phyloP scores from a whole-genome alignment of 2,113 vertebrate species.

The Sapayoa aenigma region DNA sequence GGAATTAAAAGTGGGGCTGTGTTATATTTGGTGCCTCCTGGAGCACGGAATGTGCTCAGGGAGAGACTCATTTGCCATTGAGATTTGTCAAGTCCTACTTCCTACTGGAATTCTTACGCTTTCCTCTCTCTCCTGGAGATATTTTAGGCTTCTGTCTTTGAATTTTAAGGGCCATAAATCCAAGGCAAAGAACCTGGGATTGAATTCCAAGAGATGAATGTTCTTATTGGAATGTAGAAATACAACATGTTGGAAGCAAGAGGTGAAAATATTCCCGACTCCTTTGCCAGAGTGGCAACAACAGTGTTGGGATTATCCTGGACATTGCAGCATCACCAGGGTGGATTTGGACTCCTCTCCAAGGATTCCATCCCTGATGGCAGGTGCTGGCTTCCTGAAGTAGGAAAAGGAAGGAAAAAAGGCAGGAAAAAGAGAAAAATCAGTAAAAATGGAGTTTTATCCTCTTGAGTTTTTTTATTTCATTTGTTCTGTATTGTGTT shows the following conservation, averaged over 20 bases:
- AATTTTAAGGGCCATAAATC: background rate
- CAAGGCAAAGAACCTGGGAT: background rate
- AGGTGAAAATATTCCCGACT: background rate
- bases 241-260: rapidly evolving
- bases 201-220: background rate
- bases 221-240: background rate
- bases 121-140: background rate
- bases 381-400: background rate
- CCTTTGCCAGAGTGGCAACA: rapidly evolving
- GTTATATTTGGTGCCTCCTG: constrained; percentile 53
- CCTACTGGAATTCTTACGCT: background rate
- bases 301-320: background rate
- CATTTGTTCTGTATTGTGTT: background rate
- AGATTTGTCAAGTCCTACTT: background rate
- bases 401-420: background rate
- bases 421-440: background rate
- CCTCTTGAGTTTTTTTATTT: background rate
- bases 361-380: background rate
- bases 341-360: background rate
- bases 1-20: constrained; percentile 25
- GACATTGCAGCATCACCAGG: background rate
- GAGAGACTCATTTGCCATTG: constrained; percentile 9
- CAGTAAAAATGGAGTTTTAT: background rate
- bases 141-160: background rate
- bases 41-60: constrained; percentile 42